Base-by-base conservation (phyloP, 53 echinoderm and acorn worm genomes). In the Zoroaster sp. region DNA sequence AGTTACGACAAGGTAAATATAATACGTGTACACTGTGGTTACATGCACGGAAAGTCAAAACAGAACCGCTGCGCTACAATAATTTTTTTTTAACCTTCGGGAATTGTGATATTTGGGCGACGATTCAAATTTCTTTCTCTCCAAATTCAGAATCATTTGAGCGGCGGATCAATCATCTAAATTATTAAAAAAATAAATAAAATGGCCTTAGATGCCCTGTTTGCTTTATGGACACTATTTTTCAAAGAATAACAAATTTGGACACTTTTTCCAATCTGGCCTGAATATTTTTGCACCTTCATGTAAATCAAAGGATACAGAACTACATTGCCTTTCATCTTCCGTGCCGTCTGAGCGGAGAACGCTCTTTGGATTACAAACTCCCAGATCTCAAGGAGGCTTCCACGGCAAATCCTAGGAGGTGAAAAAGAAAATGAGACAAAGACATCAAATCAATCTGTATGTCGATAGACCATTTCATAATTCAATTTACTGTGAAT, bases 381-480 rank as follows among this genome's bases (percentile, higher is more conserved):
- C 89, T 94, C 89, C 94, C 96, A 94, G 23, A 96, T 74, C 28
- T 91, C 87, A n/a, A 89, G 55, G 43, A 94, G 52, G 35, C 94
- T 93, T 5, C 96, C 96, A 4, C 96, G 83, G 32, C 96, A 96
- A 35, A 96, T 91, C 31, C 96, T 96, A 85, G 9, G 69, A 39
- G 83, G 63, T 69, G 35, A 72, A 14, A 41, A 14, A 73, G 40
- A 15, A n/a, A 44, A 28, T 63, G 20, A 37, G 55, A 5, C 31
- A 36, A 66, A 0, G 53, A 33, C 37, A 59, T 53, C 2, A 59
- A 59, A 17, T 2, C 7, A 2, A 59, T 2, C 28, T 20, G 10
- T 44, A 44, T 44, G 45, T 9, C 45, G 45, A 44, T 12, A 12
- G 12, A n/a, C n/a, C n/a, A n/a, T n/a, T n/a, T n/a, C n/a, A n/a